Evolutionary conservation across 2,888 invertebrate genomes (phyloP), one percentile per base, ranked within the genome.

Genomic region (Sturmia bella): DNA sequence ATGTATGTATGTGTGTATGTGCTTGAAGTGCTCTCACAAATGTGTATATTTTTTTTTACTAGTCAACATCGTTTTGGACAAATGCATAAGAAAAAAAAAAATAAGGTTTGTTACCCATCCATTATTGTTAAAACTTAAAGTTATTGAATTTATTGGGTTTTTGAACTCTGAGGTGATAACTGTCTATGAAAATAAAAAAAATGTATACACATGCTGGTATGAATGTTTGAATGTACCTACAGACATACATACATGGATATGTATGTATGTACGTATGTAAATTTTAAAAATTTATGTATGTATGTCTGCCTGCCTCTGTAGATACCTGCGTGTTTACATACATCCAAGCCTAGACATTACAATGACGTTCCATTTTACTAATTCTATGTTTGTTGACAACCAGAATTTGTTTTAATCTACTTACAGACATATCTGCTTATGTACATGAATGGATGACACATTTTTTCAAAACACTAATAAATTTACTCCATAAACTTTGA

Each of bases 81-180:
- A 56, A 64, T 66, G 48, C 45, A 41, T 15, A 1, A 32, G 39
- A 50, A 39, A 24, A 43, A 43, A 45, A 45, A 27, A 66, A 37
- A 27, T 56, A 21, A 56, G 13, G 43, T 48, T 52, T 48, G 24
- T 21, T 15, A 52, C n/a, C n/a, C n/a, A n/a, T n/a, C 45, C 11
- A 45, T n/a, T 15, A 6, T 57, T 72, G 73, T 73, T 45, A 15
- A 19, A 56, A 50, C 17, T 50, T 57, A 48, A 12, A 37, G 21
- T 61, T 52, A 39, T 57, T 54, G 4, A 57, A 64, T 66, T 74
- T 74, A 66, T 74, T 24, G n/a, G 64, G 41, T 66, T 66, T 57
- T 66, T 66, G 64, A 74, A 56, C 74, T 57, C 48, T 27, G 13
- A 27, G 13, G n/a, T 57, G 11, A 15, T 19, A 41, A 59, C 21